These are phyloP conservation scores for Lasius fuliginosus DNA, from an alignment of 2,888 invertebrate genomes.

Conservation along the genomic window DNA sequence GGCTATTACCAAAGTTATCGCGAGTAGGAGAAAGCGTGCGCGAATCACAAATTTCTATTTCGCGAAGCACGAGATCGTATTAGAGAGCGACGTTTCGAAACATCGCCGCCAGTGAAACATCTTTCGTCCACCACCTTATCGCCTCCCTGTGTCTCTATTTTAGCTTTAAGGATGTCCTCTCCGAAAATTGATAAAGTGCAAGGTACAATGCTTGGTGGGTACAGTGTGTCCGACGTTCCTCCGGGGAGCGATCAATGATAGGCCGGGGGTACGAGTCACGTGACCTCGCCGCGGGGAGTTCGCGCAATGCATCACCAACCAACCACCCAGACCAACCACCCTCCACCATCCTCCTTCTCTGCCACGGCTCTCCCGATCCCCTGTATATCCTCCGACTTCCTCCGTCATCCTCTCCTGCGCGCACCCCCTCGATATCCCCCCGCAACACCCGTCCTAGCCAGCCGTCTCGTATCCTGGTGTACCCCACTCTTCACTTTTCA, in stretches of 20 bases:
- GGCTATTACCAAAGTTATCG: background rate
- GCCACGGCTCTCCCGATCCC: conserved; percentile 54
- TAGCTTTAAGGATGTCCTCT: conserved; percentile 63
- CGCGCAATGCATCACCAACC: conserved; percentile 86
- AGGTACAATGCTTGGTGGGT: conserved; percentile 77
- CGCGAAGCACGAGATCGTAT: conserved; percentile 1
- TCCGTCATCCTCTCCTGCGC: conserved; percentile 64
- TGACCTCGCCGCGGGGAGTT: conserved; percentile 85
- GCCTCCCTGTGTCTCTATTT: conserved; percentile 23
- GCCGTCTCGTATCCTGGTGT: conserved; percentile 75
- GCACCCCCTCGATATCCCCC: conserved; percentile 75
- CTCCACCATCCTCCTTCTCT: conserved; percentile 75
- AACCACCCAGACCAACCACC: conserved; percentile 82
- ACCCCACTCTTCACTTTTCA: conserved; percentile 74
- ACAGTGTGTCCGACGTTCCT: conserved; percentile 83
- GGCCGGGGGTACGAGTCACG: conserved; percentile 84
- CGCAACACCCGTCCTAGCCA: conserved; percentile 80
- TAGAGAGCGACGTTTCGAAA: conserved; percentile 8
- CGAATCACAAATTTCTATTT: background rate
- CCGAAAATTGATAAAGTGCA: conserved; percentile 75
- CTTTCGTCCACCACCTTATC: conserved; percentile 10
- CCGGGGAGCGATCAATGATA: conserved; percentile 86
- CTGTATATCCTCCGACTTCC: conserved; percentile 58
- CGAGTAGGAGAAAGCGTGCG: background rate
- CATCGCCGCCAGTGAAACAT: conserved; percentile 5